Evolutionary conservation across 2,113 vertebrate species (phyloP).

Genomic region (Hydrochoerus hydrochaeris): DNA sequence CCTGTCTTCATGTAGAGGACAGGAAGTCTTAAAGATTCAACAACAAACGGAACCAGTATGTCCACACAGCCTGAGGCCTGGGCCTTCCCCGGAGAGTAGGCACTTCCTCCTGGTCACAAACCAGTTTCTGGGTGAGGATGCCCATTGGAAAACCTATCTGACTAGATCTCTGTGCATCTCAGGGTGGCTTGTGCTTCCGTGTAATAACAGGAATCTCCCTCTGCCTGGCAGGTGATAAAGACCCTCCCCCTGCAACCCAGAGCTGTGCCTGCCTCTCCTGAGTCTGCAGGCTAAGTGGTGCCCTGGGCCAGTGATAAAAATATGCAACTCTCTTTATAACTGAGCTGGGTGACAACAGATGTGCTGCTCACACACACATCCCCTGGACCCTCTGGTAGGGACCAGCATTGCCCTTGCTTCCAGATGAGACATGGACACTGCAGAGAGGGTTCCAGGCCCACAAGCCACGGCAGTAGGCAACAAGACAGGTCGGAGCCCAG

Average conservation of each 20-base stretch:
- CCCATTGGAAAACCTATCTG: fast-evolving
- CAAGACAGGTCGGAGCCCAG: neutral
- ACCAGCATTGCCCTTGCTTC: neutral
- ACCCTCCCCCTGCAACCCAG: fast-evolving
- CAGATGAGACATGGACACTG: fast-evolving
- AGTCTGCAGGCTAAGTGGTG: neutral
- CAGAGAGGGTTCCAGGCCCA: neutral
- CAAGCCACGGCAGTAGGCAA: neutral
- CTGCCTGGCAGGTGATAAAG: neutral
- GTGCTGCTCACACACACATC: neutral
- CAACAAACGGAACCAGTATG: neutral
- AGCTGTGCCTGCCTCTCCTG: fast-evolving
- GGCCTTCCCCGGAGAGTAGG: neutral
- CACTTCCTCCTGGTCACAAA: neutral
- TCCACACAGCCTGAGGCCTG: neutral
- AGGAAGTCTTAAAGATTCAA: neutral
- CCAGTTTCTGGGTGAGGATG: neutral
- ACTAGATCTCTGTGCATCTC: neutral
- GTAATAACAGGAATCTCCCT: neutral
- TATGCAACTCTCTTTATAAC: fast-evolving
- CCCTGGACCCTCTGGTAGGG: neutral
- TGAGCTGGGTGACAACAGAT: fast-evolving
- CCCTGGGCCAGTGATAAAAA: neutral
- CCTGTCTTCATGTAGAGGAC: neutral
- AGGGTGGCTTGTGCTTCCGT: neutral